Conservation (phyloP, 1,140 invertebrate species). For the Drosophila nebulosa region DNA sequence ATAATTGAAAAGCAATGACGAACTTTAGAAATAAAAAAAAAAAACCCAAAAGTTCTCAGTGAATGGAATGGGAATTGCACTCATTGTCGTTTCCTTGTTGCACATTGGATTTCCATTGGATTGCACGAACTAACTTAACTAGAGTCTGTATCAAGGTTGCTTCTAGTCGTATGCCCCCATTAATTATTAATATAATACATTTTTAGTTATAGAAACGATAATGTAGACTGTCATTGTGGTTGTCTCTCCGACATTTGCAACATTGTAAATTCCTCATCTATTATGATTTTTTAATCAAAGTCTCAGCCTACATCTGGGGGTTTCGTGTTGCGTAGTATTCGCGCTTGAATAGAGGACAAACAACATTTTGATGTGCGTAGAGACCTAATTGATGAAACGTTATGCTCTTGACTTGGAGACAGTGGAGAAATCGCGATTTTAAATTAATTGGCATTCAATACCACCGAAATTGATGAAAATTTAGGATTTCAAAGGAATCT, state of each 20-base stretch:
- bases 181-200: constrained; percentile 58
- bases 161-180: constrained; percentile 63
- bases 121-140: not conserved
- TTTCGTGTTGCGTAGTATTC: not conserved
- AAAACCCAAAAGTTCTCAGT: not conserved
- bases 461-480: not conserved
- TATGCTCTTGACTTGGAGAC: not conserved
- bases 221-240: constrained; percentile 40
- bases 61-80: constrained; percentile 8
- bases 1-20: not conserved
- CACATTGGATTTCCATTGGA: constrained; percentile 2
- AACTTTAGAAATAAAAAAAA: not conserved
- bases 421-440: not conserved
- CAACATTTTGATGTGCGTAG: not conserved
- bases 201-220: constrained; percentile 30
- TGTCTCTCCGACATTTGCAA: constrained; percentile 9
- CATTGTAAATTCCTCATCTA: not conserved
- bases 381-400: not conserved
- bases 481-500: not conserved
- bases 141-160: constrained; percentile 46
- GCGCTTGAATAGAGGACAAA: not conserved
- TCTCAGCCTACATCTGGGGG: not conserved
- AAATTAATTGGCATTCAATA: not conserved
- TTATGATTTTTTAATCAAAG: constrained; percentile 1
- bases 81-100: constrained; percentile 9